Percentiles rank a stretch among this genome's conserved stretches.
phyloP scores from a whole-genome alignment of 2,113 vertebrate species.

The Aviceda subcristata region DNA sequence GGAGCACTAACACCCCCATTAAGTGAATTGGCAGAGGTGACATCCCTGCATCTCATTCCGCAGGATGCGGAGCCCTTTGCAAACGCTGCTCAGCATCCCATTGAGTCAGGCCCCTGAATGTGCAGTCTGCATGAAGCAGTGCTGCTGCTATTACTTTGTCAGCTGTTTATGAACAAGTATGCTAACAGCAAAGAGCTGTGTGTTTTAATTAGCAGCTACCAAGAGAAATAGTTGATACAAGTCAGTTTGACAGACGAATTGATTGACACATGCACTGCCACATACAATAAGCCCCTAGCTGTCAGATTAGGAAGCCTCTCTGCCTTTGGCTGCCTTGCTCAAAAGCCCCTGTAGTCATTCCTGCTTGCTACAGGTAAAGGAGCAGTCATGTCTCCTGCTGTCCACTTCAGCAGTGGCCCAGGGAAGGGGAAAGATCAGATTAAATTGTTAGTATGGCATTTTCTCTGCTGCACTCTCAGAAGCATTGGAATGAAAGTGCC shows the following conservation, averaged over 20 bases:
- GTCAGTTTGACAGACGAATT: not conserved
- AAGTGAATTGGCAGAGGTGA: not conserved
- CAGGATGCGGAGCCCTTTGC: not conserved
- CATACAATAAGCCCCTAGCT: not conserved
- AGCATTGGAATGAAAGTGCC: not conserved
- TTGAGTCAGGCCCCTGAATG: fast-evolving
- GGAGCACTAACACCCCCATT: not conserved
- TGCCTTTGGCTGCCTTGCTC: not conserved
- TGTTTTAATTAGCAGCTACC: not conserved
- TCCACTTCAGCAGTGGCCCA: not conserved
- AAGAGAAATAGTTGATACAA: not conserved
- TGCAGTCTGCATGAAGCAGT: not conserved
- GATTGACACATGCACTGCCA: not conserved
- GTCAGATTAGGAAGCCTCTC: not conserved
- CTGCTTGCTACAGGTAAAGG: not conserved
- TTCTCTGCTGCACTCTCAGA: not conserved
- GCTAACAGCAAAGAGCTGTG: not conserved
- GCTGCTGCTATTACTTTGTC: not conserved
- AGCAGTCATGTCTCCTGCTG: not conserved
- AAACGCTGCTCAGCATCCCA: not conserved
- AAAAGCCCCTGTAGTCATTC: not conserved
- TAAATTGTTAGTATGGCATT: not conserved
- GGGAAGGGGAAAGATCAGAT: not conserved
- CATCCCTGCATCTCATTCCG: not conserved
- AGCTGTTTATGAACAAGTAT: not conserved